Conservation (phyloP, 2,113 vertebrate species). For the Cheirogaleus medius region DNA sequence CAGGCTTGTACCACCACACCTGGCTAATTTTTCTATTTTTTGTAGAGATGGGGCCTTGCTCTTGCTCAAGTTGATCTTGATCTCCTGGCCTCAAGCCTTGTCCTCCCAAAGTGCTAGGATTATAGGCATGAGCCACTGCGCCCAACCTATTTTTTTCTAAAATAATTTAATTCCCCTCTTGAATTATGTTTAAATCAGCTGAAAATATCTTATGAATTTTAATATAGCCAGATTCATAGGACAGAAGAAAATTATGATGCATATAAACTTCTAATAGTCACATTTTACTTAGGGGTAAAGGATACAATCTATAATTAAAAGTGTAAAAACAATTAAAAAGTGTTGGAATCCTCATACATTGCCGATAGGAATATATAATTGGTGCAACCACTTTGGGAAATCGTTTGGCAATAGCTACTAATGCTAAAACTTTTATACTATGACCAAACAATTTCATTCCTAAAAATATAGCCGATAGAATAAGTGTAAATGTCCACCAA, state of each 20-base stretch:
- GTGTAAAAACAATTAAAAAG: background rate
- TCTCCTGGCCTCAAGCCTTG: too few species aligned
- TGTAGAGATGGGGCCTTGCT: too few species aligned
- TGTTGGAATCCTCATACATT: background rate
- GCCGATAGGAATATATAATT: background rate
- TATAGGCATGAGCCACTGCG: too few species aligned
- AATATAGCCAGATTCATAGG: too few species aligned
- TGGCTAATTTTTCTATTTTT: too few species aligned
- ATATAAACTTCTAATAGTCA: background rate
- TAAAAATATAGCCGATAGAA: background rate
- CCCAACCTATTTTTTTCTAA: background rate
- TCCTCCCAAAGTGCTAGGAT: too few species aligned
- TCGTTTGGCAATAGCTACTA: rapidly evolving
- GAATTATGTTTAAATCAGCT: background rate
- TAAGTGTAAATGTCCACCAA: background rate
- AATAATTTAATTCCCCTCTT: background rate
- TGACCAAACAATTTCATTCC: background rate
- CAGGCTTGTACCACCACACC: too few species aligned
- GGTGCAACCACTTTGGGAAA: background rate
- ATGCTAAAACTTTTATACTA: background rate
- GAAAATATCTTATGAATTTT: background rate
- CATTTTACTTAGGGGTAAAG: background rate
- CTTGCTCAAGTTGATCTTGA: too few species aligned
- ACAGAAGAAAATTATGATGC: background rate
- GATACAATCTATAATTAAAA: background rate